phyloP scores from a whole-genome alignment of 2,888 invertebrate genomes.

The Scaptomyza polygonia region DNA sequence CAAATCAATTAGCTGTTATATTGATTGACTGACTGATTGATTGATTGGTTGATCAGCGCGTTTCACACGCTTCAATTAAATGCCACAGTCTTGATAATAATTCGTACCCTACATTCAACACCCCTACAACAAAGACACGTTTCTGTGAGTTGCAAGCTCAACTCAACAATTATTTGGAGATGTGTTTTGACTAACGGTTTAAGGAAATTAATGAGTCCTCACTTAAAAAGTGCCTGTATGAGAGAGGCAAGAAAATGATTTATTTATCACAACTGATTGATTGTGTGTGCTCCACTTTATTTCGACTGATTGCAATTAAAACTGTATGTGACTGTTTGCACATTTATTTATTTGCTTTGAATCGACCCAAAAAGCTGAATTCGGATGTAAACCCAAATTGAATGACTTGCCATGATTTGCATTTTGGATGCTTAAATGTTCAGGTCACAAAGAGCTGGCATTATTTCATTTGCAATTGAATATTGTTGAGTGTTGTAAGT shows the following conservation, averaged over 20 bases:
- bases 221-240: constrained; percentile 21
- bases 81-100: constrained; percentile 17
- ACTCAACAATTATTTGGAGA: constrained; percentile 28
- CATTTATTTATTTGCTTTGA: constrained; percentile 28
- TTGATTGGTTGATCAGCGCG: constrained; percentile 31
- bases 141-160: constrained; percentile 8
- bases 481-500: no score
- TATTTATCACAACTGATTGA: constrained; percentile 28
- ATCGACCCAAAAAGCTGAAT: no score
- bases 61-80: constrained; percentile 47
- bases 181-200: constrained; percentile 31
- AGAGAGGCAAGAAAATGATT: constrained; percentile 13
- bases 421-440: no score
- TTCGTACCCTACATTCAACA: not conserved
- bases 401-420: no score
- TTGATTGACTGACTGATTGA: constrained; percentile 25
- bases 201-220: constrained; percentile 52
- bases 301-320: constrained; percentile 37
- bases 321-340: constrained; percentile 43
- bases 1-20: constrained; percentile 56
- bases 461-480: no score
- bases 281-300: constrained; percentile 3
- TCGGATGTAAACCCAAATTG: no score
- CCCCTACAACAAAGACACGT: constrained; percentile 1
- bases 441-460: no score